A percentile compares a stretch with the other conserved stretches of the same genome.
Conservation (phyloP, 2,797 vertebrate species). For the Tapera naevia region DNA sequence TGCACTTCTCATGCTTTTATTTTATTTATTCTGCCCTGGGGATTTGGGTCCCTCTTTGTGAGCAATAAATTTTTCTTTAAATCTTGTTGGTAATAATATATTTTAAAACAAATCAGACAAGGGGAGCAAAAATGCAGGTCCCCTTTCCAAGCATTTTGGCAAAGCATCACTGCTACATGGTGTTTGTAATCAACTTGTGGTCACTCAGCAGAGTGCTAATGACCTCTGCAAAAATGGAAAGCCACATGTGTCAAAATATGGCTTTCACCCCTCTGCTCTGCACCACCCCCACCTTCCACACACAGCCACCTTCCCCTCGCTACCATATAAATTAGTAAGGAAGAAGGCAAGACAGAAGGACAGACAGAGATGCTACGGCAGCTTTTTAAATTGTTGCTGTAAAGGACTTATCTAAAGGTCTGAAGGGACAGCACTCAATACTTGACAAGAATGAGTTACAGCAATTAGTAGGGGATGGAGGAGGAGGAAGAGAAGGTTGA, state of each 20-base stretch:
- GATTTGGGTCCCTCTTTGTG: constrained; percentile 69
- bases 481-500: not conserved
- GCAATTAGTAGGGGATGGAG: not conserved
- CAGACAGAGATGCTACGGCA: constrained; percentile 32
- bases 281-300: not conserved
- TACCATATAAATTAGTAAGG: constrained; percentile 57
- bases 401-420: constrained; percentile 58
- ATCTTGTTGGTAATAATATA: constrained; percentile 71
- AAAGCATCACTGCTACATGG: constrained; percentile 22
- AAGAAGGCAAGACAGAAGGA: constrained; percentile 14
- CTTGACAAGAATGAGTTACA: constrained; percentile 55
- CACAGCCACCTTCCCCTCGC: not conserved
- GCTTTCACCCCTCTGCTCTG: constrained; percentile 2
- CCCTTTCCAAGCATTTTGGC: constrained; percentile 65
- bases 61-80: constrained; percentile 73
- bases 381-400: constrained; percentile 56
- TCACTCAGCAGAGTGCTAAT: constrained; percentile 68
- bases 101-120: constrained; percentile 67
- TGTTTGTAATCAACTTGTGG: constrained; percentile 68
- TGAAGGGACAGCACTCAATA: constrained; percentile 58
- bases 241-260: constrained; percentile 28
- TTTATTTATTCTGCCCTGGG: constrained; percentile 77
- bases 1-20: constrained; percentile 77
- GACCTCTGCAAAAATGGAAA: constrained; percentile 66
- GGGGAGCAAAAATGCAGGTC: constrained; percentile 58